These are phyloP conservation scores for Xylocampa areola DNA, from an alignment of 2,888 invertebrate species.

Conservation along the genomic window DNA sequence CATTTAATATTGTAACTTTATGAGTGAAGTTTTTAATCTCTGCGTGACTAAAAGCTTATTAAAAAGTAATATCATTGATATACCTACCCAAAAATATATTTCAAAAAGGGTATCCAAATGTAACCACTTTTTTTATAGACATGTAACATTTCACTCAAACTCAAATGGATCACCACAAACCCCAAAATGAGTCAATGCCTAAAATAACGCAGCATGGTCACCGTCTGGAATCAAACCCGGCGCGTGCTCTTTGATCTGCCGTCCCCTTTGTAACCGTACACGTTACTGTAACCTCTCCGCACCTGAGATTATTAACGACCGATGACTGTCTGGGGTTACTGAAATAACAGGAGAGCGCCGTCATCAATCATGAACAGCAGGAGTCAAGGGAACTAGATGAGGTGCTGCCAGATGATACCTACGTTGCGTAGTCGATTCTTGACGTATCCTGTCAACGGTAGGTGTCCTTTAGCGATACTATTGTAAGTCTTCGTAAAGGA, in stretches of 20 bases:
- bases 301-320: slow-evolving; percentile 63
- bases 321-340: slow-evolving; percentile 60
- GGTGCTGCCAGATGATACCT: no score
- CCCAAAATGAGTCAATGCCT: slow-evolving; percentile 28
- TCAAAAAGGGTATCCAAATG: no score
- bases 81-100: no score
- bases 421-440: no score
- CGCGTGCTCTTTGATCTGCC: slow-evolving; percentile 63
- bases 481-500: no score
- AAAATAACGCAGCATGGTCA: slow-evolving; percentile 59
- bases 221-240: slow-evolving; percentile 57
- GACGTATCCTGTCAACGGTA: no score
- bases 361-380: slow-evolving; percentile 40
- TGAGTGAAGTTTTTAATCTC: no score
- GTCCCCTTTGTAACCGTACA: slow-evolving; percentile 62
- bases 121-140: background rate
- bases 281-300: slow-evolving; percentile 60
- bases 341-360: slow-evolving; percentile 46
- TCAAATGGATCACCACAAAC: slow-evolving; percentile 25
- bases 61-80: no score
- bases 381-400: slow-evolving; percentile 1
- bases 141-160: slow-evolving; percentile 2
- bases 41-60: no score
- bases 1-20: no score
- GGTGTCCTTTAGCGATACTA: no score